Evolutionary conservation across 2,797 vertebrate genomes (phyloP).

Genomic region (Bradypus variegatus): DNA sequence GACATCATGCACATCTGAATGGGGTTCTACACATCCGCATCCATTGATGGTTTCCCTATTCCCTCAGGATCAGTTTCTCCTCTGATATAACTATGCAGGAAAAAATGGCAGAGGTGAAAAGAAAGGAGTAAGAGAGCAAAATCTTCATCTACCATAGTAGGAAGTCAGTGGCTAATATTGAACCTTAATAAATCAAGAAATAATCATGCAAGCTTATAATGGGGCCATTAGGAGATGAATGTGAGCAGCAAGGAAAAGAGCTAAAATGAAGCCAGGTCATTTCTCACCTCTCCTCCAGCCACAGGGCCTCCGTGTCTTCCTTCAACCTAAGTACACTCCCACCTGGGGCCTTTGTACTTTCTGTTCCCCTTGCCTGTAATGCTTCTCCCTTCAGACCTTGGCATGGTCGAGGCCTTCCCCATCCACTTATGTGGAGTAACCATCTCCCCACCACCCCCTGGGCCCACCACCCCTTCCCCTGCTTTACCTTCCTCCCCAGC

Average conservation of each 20-base stretch:
- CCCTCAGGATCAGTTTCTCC: background rate
- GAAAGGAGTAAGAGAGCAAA: accelerated
- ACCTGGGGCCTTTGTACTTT: accelerated
- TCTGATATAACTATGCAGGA: background rate
- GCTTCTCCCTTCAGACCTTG: background rate
- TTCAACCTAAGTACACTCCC: accelerated
- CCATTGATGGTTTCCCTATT: background rate
- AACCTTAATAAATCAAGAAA: accelerated
- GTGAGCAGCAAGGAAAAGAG: accelerated
- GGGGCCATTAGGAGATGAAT: accelerated
- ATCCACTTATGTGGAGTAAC: too few species aligned
- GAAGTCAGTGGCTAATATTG: accelerated
- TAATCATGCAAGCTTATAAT: accelerated
- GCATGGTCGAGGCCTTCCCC: too few species aligned
- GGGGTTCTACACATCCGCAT: accelerated
- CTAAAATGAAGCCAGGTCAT: accelerated
- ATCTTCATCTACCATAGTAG: accelerated
- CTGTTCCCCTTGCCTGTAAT: background rate
- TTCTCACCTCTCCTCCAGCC: accelerated
- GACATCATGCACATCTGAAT: accelerated
- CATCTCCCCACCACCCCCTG: too few species aligned
- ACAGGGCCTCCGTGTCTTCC: accelerated
- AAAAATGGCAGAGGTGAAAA: too few species aligned
- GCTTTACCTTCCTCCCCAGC: accelerated
- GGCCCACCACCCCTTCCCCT: background rate